Conservation (phyloP, 1,140 invertebrate genomes). For the Grapholita molesta region DNA sequence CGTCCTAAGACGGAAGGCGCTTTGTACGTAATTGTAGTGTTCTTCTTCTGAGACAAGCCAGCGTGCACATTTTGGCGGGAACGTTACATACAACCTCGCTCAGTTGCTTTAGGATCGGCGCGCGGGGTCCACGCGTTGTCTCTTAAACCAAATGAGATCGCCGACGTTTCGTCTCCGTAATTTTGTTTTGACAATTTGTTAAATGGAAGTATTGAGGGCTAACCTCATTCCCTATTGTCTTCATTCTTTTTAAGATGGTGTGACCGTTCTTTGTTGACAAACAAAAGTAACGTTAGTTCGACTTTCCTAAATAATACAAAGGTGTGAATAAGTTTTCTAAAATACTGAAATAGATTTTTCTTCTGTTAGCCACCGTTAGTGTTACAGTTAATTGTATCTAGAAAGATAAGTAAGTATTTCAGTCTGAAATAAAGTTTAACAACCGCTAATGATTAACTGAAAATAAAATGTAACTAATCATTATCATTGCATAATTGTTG, state of each 20-base stretch:
- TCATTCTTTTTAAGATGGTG: constrained; percentile 64
- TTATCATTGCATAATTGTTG: too few relatives aligned
- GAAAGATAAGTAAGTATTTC: constrained; percentile 4
- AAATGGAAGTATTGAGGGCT: constrained; percentile 73
- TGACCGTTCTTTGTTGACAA: constrained; percentile 65
- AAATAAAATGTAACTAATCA: not conserved
- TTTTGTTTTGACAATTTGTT: constrained; percentile 61
- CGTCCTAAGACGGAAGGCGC: not conserved
- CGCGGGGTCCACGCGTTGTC: constrained; percentile 66
- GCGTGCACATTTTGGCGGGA: constrained; percentile 58
- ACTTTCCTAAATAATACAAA: constrained; percentile 67
- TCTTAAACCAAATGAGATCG: constrained; percentile 58
- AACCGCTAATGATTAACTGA: not conserved
- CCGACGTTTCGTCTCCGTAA: constrained; percentile 68
- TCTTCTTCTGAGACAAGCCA: not conserved
- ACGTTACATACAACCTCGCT: too few relatives aligned
- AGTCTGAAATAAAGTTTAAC: not conserved
- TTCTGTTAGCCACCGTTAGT: not conserved
- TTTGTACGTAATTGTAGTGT: not conserved
- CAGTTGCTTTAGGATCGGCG: constrained; percentile 61
- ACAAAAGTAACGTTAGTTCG: constrained; percentile 73
- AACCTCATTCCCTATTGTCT: constrained; percentile 67
- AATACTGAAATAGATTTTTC: not conserved
- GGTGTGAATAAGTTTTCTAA: constrained; percentile 48
- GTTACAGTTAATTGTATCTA: not conserved